phyloP scores from a whole-genome alignment of 1,140 invertebrate genomes.

The Drosophila kepulauana region DNA sequence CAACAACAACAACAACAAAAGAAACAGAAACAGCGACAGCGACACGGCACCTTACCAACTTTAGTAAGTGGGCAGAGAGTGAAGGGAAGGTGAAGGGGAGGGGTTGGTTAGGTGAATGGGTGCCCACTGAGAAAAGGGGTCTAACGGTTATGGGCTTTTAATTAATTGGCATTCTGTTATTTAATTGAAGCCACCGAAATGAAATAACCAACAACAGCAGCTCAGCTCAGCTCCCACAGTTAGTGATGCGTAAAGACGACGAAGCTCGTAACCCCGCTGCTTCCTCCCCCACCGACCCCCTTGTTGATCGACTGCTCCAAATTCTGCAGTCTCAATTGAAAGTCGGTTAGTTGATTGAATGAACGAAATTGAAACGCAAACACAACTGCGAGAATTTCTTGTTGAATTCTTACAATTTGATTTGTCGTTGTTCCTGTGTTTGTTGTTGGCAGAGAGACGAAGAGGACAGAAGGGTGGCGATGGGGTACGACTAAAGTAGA shows the following conservation, averaged over 20 bases:
- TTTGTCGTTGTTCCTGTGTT: conserved; percentile 14
- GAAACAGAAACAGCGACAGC: neutral
- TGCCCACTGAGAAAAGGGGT: conserved; percentile 23
- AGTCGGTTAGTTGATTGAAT: conserved; percentile 32
- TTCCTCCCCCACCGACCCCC: neutral
- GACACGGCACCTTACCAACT: conserved; percentile 25
- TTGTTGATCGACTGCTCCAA: conserved; percentile 16
- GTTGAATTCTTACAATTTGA: conserved; percentile 26
- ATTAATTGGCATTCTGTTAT: conserved; percentile 80
- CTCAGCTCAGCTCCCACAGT: conserved; percentile 26
- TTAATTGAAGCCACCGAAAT: conserved; percentile 68
- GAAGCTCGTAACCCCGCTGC: neutral
- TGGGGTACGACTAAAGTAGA: too few species aligned
- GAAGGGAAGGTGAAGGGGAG: neutral
- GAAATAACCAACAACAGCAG: conserved; percentile 7
- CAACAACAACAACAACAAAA: neutral
- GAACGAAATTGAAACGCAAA: neutral
- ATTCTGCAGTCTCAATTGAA: conserved; percentile 37
- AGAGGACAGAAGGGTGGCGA: neutral
- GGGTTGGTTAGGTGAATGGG: neutral
- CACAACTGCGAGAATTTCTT: neutral
- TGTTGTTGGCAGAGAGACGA: neutral
- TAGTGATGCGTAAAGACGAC: conserved; percentile 54
- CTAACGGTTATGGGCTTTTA: conserved; percentile 74
- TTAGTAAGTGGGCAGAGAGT: neutral